phyloP scores from a whole-genome alignment of 2,888 invertebrate species.

The Scrobipalpa atriplicella region DNA sequence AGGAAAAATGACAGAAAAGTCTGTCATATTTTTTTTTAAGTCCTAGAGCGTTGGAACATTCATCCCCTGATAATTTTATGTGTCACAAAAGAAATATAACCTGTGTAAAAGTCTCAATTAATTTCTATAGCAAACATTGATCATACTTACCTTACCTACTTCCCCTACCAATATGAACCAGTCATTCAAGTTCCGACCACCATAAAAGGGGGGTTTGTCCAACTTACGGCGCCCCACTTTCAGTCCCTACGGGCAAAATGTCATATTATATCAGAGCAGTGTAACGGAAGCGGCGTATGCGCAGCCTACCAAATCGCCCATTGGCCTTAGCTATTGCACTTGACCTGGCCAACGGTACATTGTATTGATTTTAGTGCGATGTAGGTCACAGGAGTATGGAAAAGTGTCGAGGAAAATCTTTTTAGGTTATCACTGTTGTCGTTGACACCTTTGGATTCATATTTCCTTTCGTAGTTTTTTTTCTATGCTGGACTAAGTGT shows the following conservation, averaged over 20 bases:
- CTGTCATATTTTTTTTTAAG: no score
- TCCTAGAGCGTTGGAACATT: no score
- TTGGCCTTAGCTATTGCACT: constrained; percentile 48
- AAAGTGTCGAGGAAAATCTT: not conserved
- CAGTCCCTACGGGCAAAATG: constrained; percentile 76
- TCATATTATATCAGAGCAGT: constrained; percentile 77
- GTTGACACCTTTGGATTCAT: no score
- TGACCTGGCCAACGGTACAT: constrained; percentile 57
- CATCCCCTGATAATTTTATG: no score
- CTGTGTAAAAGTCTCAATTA: no score
- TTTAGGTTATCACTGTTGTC: no score
- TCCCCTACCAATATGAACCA: constrained; percentile 41
- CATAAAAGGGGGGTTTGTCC: constrained; percentile 54
- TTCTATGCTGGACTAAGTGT: no score
- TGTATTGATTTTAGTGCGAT: constrained; percentile 6
- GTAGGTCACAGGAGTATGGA: not conserved
- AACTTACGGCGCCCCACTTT: constrained; percentile 53
- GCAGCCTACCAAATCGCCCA: constrained; percentile 53
- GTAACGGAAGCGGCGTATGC: constrained; percentile 74
- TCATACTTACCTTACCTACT: constrained; percentile 17
- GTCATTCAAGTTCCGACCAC: constrained; percentile 37
- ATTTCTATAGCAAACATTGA: not conserved
- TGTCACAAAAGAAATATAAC: no score
- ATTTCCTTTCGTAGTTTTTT: no score
- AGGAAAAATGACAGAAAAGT: no score